Evolutionary conservation across 1,140 invertebrate genomes (phyloP).

Genomic region (Lepidurus packardi): DNA sequence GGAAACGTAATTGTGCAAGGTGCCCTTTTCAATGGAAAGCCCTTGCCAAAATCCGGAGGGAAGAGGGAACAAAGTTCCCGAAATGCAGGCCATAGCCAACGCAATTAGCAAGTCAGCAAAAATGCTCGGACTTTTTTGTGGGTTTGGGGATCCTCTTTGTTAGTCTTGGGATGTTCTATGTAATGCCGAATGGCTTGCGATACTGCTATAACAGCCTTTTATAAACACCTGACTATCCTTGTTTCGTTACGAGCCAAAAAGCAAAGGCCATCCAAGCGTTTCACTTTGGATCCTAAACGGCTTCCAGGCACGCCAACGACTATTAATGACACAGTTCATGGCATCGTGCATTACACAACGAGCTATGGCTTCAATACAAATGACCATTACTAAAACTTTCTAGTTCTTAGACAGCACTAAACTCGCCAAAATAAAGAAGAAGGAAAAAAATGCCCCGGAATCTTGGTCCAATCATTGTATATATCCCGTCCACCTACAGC

Average conservation of each 20-base stretch:
- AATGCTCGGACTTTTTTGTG: background rate
- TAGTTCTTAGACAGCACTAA: background rate
- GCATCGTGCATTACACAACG: constrained; percentile 1
- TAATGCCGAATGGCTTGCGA: background rate
- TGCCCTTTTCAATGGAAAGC: background rate
- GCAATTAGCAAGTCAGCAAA: background rate
- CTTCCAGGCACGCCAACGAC: constrained; percentile 20
- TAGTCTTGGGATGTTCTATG: background rate
- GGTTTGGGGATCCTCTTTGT: background rate
- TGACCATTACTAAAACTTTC: background rate
- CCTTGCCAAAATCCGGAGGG: background rate
- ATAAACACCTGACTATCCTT: constrained; percentile 4
- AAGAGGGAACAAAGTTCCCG: background rate
- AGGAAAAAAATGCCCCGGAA: too few species aligned
- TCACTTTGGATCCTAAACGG: background rate
- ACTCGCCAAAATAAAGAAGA: background rate
- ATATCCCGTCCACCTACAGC: too few species aligned
- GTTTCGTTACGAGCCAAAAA: background rate
- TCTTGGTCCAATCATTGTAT: too few species aligned
- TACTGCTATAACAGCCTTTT: background rate
- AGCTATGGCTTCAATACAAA: background rate
- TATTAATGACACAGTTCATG: constrained; percentile 19
- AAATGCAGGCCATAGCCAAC: background rate
- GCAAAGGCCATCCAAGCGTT: constrained; percentile 1
- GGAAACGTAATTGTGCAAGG: background rate